These are phyloP conservation scores for Neopelma chrysocephalum DNA, from an alignment of 2,797 vertebrate species.

Conservation along the genomic window DNA sequence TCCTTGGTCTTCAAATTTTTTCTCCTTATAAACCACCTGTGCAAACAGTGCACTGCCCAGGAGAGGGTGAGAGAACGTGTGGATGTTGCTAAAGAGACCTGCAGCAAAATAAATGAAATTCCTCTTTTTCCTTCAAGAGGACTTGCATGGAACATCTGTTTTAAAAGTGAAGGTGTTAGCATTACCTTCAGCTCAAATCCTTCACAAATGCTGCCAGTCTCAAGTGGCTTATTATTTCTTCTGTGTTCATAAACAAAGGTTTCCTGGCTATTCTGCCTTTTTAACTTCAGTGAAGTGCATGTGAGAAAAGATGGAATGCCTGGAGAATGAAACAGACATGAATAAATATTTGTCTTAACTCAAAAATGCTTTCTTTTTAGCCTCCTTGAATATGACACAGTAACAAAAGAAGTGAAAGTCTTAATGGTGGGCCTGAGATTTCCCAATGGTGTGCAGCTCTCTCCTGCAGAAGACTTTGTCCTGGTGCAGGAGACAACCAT, in stretches of 20 bases:
- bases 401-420: conserved; percentile 87
- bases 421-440: conserved; percentile 91
- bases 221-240: not conserved
- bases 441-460: conserved; percentile 92
- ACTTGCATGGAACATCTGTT: not conserved
- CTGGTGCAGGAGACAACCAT: conserved; percentile 91
- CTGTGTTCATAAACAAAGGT: not conserved
- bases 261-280: not conserved
- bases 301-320: not conserved
- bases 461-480: conserved; percentile 91
- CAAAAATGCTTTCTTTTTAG: conserved; percentile 69
- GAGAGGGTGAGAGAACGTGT: not conserved
- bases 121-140: not conserved
- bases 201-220: not conserved
- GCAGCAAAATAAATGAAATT: not conserved
- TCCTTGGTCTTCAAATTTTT: not conserved
- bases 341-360: not conserved
- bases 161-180: not conserved
- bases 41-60: not conserved
- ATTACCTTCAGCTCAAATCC: not conserved
- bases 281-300: not conserved
- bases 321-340: not conserved
- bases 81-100: not conserved
- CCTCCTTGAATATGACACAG: conserved; percentile 87
- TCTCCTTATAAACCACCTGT: not conserved